phyloP scores from a whole-genome alignment of 92 coral and sea anemone genomes.

The Porites cylindrica region DNA sequence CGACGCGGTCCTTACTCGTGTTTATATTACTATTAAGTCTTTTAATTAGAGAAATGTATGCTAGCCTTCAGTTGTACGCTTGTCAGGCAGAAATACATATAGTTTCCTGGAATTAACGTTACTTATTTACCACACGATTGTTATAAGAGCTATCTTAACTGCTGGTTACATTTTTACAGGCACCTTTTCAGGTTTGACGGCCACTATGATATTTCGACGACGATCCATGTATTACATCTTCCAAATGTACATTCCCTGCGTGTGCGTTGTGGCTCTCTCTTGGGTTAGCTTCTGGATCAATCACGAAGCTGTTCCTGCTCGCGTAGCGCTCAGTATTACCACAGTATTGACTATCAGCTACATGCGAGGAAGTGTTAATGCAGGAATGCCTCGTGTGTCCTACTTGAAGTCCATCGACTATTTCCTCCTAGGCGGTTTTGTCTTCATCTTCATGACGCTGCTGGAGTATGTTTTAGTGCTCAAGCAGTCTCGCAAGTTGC shows the following conservation, averaged over 20 bases:
- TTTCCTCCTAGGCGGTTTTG: conserved; percentile 91
- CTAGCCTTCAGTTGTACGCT: too few relatives aligned
- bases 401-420: conserved; percentile 95
- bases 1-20: too few relatives aligned
- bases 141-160: too few relatives aligned
- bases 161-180: not conserved
- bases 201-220: conserved; percentile 90
- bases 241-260: conserved; percentile 95
- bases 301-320: conserved; percentile 96
- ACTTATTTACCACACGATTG: too few relatives aligned
- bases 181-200: conserved; percentile 91
- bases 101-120: too few relatives aligned
- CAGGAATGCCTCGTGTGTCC: conserved; percentile 91
- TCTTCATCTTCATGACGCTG: conserved; percentile 88
- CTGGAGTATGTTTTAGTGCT: conserved; percentile 91
- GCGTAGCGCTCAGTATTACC: conserved; percentile 95
- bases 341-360: conserved; percentile 96
- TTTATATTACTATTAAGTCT: too few relatives aligned
- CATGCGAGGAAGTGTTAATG: conserved; percentile 92
- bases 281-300: conserved; percentile 99
- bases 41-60: too few relatives aligned
- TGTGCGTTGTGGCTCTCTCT: conserved; percentile 84
- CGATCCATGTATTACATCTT: conserved; percentile 91
- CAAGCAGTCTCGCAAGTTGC: conserved; percentile 65
- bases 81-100: too few relatives aligned